phyloP scores from a whole-genome alignment of 2,797 vertebrate species.

The Scomberomorus guttatus region DNA sequence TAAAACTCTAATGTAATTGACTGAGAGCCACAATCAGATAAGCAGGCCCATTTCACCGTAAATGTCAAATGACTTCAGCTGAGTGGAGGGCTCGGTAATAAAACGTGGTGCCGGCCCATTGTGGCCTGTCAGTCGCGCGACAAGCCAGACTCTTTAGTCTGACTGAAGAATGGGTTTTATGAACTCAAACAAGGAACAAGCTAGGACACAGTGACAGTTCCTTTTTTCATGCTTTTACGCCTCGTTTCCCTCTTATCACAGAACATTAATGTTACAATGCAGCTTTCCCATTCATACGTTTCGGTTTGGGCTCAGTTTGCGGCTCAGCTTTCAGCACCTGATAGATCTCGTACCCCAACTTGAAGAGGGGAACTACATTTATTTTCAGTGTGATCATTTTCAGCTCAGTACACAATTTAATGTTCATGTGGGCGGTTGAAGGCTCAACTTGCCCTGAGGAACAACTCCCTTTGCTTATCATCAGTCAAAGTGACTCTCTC shows the following conservation, averaged over 20 bases:
- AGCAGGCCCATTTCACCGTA: slow-evolving; percentile 62
- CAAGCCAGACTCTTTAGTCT: slow-evolving; percentile 32
- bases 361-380: slow-evolving; percentile 23
- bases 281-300: slow-evolving; percentile 34
- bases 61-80: slow-evolving; percentile 65
- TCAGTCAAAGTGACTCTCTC: slow-evolving; percentile 59
- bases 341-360: slow-evolving; percentile 43
- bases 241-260: slow-evolving; percentile 52
- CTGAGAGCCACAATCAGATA: slow-evolving; percentile 79
- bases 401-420: slow-evolving; percentile 37
- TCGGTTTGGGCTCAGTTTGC: slow-evolving; percentile 15
- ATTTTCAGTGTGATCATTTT: slow-evolving; percentile 54
- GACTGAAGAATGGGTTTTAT: slow-evolving; percentile 29
- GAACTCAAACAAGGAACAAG: slow-evolving; percentile 36
- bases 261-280: slow-evolving; percentile 46
- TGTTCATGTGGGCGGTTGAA: slow-evolving; percentile 39
- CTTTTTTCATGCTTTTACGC: slow-evolving; percentile 43
- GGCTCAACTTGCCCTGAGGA: slow-evolving; percentile 50
- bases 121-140: slow-evolving; percentile 57
- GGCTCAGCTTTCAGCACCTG: slow-evolving; percentile 53
- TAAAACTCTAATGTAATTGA: slow-evolving; percentile 79
- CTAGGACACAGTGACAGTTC: slow-evolving; percentile 43
- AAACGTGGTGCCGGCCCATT: slow-evolving; percentile 39
- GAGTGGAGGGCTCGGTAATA: slow-evolving; percentile 55
- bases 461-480: slow-evolving; percentile 42